These are phyloP conservation scores for Climacteris rufus DNA, from an alignment of 2,113 vertebrate species.

Conservation along the genomic window DNA sequence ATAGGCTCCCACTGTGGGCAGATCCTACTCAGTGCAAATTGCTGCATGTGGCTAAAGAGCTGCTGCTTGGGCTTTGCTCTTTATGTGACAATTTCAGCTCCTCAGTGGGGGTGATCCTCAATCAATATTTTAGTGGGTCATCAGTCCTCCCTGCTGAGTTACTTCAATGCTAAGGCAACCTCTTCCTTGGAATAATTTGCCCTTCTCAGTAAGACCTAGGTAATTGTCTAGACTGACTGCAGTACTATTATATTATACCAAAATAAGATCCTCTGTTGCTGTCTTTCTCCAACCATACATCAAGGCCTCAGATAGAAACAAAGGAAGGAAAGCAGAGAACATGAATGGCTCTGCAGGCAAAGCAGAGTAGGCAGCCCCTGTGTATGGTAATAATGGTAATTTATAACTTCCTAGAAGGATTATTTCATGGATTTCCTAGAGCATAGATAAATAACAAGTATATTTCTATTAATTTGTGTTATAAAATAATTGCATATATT, in stretches of 20 bases:
- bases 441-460: not conserved
- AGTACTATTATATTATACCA: not conserved
- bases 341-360: not conserved
- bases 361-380: not conserved
- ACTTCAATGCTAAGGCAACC: not conserved
- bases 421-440: not conserved
- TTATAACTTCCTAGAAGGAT: not conserved
- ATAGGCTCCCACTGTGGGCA: not conserved
- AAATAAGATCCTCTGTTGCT: not conserved
- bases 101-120: not conserved
- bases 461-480: not conserved
- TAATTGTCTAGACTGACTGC: not conserved
- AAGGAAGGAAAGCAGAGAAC: not conserved
- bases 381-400: not conserved
- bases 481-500: not conserved
- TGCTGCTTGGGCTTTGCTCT: not conserved
- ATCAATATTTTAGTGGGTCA: not conserved
- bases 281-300: not conserved
- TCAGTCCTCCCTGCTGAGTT: not conserved
- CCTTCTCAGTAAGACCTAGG: not conserved
- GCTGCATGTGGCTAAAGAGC: not conserved
- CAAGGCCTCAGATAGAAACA: not conserved
- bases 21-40: not conserved
- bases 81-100: not conserved
- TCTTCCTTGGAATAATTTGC: not conserved